Base-by-base conservation (phyloP, 2,113 vertebrate species). In the Delphinapterus leucas region DNA sequence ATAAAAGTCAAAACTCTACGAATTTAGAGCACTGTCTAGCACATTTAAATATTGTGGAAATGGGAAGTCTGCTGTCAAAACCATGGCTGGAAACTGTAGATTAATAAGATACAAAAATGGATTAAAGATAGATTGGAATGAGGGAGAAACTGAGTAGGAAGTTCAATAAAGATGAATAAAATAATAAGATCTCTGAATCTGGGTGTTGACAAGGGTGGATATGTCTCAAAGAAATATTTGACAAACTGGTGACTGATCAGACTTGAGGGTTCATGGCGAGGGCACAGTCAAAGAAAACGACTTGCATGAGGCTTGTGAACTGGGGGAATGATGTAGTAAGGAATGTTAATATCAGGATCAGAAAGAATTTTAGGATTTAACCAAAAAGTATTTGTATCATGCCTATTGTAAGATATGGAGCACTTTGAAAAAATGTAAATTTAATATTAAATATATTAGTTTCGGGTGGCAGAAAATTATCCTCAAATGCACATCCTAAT, bases 151-250 rank as follows among this genome's bases (percentile, higher is more conserved):
- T 61, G 28, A 92, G 68, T 33, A 44, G 28, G 18, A 17, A 88
- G 53, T 81, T 87, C 17, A 94, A 68, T 55, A 63, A 67, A 80
- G 28, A 83, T 41, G 26, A 20, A 88, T 61, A 70, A 73, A 73
- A 93, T 81, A 71, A 47, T 76, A 83, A 88, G 36, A 81, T 74
- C 31, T 4, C 31, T 84, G 36, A 96, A 60, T 77, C 76, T 94
- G 28, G 23, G 26, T 95, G 36, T 92, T 96, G 96, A 90, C 61
- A 94, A 88, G 26, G 5, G 61, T 93, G 31, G 20, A 68, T 79
- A 17, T 68, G 28, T 83, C 74, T 82, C 55, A 71, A 94, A 63
- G 74, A 94, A 97, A 90, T 80, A 88, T 87, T 84, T 94, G 70
- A 94, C 36, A 81, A 86, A 88, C 36, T 76, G 65, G 20, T 85